These are phyloP conservation scores for Neogale vison DNA, from an alignment of 2,113 vertebrate genomes.

Conservation along the genomic window DNA sequence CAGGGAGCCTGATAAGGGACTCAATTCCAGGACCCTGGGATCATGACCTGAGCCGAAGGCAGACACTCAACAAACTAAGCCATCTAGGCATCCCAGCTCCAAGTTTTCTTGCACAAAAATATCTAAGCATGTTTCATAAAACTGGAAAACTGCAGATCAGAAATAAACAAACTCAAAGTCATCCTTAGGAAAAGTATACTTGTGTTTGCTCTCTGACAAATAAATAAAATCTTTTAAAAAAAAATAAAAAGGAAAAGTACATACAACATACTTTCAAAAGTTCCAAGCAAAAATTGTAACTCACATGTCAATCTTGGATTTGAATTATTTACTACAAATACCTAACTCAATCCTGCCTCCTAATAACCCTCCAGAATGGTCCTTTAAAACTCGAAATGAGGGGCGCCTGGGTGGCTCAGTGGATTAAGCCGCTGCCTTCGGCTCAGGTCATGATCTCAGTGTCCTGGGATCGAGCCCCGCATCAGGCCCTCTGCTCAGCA, in stretches of 20 bases:
- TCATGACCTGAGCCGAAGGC: no score
- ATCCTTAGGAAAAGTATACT: not conserved
- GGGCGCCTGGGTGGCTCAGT: no score
- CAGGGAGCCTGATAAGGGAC: no score
- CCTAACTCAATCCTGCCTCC: not conserved
- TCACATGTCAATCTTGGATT: not conserved
- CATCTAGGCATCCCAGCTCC: not conserved
- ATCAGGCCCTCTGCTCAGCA: no score
- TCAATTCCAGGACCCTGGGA: no score
- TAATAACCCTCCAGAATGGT: not conserved
- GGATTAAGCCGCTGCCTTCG: no score
- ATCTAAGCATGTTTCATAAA: not conserved
- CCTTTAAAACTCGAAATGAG: not conserved
- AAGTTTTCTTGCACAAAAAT: constrained; percentile 16
- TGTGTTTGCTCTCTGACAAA: no score
- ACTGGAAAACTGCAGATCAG: not conserved
- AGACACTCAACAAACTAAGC: no score
- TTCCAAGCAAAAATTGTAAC: not conserved
- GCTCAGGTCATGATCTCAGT: no score
- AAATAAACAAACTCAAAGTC: not conserved
- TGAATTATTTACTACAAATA: constrained; percentile 7
- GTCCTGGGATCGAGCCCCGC: no score
- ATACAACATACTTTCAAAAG: not conserved
- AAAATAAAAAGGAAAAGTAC: not conserved
- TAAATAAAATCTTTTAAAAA: no score